Evolutionary conservation across 35 echinoderm and acorn worm species (phyloP), one percentile per base, ranked within the genome.

Genomic region (Antedon bifida): DNA sequence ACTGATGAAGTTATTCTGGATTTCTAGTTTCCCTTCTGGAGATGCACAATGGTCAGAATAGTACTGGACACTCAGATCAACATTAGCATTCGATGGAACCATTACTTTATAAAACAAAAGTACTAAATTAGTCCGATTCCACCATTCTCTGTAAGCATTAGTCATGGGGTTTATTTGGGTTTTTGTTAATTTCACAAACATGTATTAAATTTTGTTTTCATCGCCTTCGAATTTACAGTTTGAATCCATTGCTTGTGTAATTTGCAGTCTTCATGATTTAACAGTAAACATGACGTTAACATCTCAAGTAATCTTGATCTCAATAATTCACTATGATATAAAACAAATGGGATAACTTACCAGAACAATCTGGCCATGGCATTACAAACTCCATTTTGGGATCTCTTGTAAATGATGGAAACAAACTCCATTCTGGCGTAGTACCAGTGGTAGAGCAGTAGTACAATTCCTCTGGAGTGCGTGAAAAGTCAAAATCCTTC

Each of bases 301-400:
- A n/a, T n/a, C n/a, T n/a, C n/a, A n/a, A n/a, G n/a, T n/a, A n/a
- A n/a, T n/a, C n/a, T n/a, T n/a, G n/a, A n/a, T n/a, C n/a, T n/a
- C n/a, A n/a, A n/a, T n/a, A n/a, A n/a, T n/a, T n/a, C n/a, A n/a
- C n/a, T n/a, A n/a, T n/a, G n/a, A n/a, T n/a, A 14, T 7, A 42
- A 42, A 42, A 42, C 38, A 42, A 42, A 42, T 42, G 4, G 14
- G 38, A 75, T 30, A 33, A 84, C 56, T 46, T 81, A 89, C 88
- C 55, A 39, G 88, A 73, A 75, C 88, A 89, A 74, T 89, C 51
- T 31, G 88, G 88, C 88, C 88, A 89, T 10, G 88, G 88, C 7
- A 89, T 64, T 31, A 7, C 30, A 17, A 89, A 85, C 14, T 75
- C 30, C 30, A 23, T 14, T 30, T 21, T 30, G 31, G 74, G 21